phyloP scores from a whole-genome alignment of 2,113 vertebrate genomes.

The Nycticorax nycticorax region DNA sequence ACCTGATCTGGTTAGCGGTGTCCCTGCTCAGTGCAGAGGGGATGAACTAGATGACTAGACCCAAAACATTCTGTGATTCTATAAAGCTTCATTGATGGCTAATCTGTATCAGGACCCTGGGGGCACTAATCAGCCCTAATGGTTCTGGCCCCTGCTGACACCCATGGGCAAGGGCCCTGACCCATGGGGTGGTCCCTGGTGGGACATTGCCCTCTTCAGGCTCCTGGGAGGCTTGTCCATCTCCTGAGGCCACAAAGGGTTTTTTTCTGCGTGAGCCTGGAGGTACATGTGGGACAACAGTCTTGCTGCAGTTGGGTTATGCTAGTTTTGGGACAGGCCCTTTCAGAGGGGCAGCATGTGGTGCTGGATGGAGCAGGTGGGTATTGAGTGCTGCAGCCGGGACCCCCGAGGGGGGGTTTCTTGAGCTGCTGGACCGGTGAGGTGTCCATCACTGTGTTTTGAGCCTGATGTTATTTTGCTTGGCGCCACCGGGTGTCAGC shows the following conservation, averaged over 20 bases:
- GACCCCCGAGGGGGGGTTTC: fast-evolving
- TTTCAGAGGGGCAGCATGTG: background rate
- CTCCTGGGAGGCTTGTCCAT: background rate
- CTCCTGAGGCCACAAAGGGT: background rate
- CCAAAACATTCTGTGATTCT: too few species aligned
- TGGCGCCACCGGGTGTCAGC: background rate
- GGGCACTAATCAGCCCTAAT: too few species aligned
- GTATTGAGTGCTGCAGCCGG: fast-evolving
- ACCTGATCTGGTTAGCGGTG: too few species aligned
- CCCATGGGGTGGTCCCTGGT: fast-evolving
- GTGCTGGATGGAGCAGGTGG: fast-evolving
- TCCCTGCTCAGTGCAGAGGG: too few species aligned
- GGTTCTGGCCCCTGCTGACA: background rate
- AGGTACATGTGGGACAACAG: fast-evolving
- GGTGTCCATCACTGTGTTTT: background rate
- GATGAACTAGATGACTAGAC: too few species aligned
- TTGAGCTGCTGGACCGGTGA: fast-evolving
- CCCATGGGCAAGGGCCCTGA: fast-evolving
- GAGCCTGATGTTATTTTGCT: background rate
- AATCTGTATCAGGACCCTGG: too few species aligned
- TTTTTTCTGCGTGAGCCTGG: background rate
- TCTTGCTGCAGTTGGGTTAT: background rate
- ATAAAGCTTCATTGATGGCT: too few species aligned
- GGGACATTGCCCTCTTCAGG: too few species aligned
- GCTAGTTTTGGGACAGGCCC: background rate